Evolutionary conservation across 2,797 vertebrate genomes (phyloP).

Genomic region (Acanthornis magna): DNA sequence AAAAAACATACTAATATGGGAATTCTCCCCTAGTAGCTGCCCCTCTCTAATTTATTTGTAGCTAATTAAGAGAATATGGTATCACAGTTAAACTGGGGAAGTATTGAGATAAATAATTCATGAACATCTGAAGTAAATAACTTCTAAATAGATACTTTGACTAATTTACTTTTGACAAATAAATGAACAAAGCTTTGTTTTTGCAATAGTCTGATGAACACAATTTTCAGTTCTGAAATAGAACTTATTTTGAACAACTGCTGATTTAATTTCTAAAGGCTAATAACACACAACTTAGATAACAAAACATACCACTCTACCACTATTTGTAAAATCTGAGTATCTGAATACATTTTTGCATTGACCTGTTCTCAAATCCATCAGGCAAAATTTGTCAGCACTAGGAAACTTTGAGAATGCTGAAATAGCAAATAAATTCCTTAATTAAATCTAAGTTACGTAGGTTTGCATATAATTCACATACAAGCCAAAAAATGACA

Average conservation of each 20-base stretch:
- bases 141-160: background rate
- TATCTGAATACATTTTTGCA: background rate
- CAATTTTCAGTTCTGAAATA: background rate
- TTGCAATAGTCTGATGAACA: background rate
- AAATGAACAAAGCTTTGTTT: slow-evolving; percentile 32
- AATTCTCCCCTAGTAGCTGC: background rate
- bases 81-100: background rate
- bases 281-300: background rate
- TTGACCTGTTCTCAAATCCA: background rate
- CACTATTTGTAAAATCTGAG: background rate
- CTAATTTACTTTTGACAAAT: slow-evolving; percentile 24
- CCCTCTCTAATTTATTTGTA: background rate
- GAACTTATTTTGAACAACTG: background rate
- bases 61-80: slow-evolving; percentile 17
- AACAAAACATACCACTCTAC: background rate
- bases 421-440: background rate
- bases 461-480: background rate
- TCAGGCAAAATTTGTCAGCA: background rate
- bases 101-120: slow-evolving; percentile 34
- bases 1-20: background rate
- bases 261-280: background rate
- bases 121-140: slow-evolving; percentile 42
- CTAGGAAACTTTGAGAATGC: background rate
- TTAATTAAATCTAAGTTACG: background rate
- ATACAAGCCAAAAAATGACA: background rate